phyloP scores from a whole-genome alignment of 2,888 invertebrate species.

The Neria commutata region DNA sequence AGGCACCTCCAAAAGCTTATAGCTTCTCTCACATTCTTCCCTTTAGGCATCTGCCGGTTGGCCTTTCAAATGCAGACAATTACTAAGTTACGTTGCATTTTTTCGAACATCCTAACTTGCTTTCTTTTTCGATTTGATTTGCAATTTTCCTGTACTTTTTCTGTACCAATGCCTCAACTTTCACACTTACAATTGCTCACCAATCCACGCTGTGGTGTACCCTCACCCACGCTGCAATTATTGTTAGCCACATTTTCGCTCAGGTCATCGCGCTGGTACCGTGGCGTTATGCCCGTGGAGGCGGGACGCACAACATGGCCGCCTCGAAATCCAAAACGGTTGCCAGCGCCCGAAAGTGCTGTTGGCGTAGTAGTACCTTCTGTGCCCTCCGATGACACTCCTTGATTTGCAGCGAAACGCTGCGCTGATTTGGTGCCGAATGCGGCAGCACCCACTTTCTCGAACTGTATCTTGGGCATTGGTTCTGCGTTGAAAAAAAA shows the following conservation, averaged over 20 bases:
- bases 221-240: slow-evolving; percentile 50
- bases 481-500: slow-evolving; percentile 22
- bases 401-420: slow-evolving; percentile 27
- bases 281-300: slow-evolving; percentile 69
- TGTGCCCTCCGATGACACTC: slow-evolving; percentile 44
- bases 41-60: no score
- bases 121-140: no score
- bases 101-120: no score
- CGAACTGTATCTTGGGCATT: slow-evolving; percentile 44
- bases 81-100: no score
- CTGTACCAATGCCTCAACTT: no score
- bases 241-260: slow-evolving; percentile 63
- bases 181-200: slow-evolving; percentile 53
- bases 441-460: slow-evolving; percentile 56
- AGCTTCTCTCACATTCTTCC: no score
- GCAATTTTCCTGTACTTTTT: no score
- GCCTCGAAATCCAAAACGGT: slow-evolving; percentile 80
- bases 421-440: slow-evolving; percentile 30
- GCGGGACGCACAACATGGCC: slow-evolving; percentile 61
- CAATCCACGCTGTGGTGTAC: slow-evolving; percentile 27
- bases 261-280: slow-evolving; percentile 69
- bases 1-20: no score
- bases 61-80: no score
- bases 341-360: slow-evolving; percentile 63
- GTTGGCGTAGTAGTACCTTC: slow-evolving; percentile 64